Evolutionary conservation across 2,113 vertebrate species (phyloP), one percentile per base, ranked within the genome.

Genomic region (Eupsittula cactorum): DNA sequence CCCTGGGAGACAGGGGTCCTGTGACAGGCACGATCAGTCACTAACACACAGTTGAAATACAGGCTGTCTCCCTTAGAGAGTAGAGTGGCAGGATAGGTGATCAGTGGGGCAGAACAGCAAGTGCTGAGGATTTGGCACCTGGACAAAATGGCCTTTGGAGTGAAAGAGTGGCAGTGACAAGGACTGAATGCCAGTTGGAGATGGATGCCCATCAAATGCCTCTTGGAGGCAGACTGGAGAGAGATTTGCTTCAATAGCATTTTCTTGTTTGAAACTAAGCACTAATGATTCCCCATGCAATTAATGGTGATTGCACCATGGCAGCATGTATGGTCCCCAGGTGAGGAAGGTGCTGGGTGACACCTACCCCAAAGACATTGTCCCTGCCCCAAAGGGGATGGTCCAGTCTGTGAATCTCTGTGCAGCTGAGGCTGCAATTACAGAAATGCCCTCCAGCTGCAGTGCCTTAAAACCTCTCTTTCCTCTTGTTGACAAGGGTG

Each of bases 1-100:
- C 28, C 23, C 9, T 49, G 33, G 64, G 41, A 75, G 50, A 46
- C 7, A 71, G 9, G 28, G 23, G 11, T 74, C 41, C 35, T 62
- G 39, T 50, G 57, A 62, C 67, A 71, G 33, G 10, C 39, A 75
- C 23, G 7, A 5, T 35, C 55, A 25, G 33, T 33, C 55, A 39
- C 39, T 37, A 46, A 8, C 18, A 37, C 13, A 44, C 33, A 9
- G 25, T n/a, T n/a, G 37, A 91, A 78, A 59, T 33, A 20, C 31
- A 49, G 47, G 24, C 44, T 16, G 3, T 23, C 8, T 77, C 14
- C 53, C 41, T 49, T 29, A 33, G 41, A 0, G 0, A 9, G 19
- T 9, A 25, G 35, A 49, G 59, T 3, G 4, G 15, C 23, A 41
- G 0, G 2, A 37, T 0, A 35, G 29, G 44, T 69, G 8, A 35